Conservation (phyloP, 2,888 invertebrate genomes). For the Amphipoea oculea region DNA sequence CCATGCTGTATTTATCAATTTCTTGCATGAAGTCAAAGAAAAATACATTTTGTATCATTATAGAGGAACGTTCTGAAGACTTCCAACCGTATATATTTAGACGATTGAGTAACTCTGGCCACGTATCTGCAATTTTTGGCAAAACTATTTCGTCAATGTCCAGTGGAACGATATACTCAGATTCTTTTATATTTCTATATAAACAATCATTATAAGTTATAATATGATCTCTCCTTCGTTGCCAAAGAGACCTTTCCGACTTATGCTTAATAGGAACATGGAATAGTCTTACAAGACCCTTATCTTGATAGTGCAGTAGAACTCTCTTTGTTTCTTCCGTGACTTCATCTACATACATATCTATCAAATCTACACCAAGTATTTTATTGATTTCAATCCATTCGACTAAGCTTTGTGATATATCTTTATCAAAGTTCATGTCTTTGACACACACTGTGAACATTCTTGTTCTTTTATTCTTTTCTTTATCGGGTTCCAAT, state of each 20-base stretch:
- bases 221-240: constrained; percentile 93
- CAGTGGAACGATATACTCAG: constrained; percentile 92
- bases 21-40: constrained; percentile 91
- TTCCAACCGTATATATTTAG: constrained; percentile 84
- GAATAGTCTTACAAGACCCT: constrained; percentile 87
- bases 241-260: constrained; percentile 88
- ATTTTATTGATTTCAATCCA: constrained; percentile 93
- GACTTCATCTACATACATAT: constrained; percentile 92
- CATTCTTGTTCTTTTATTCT: constrained; percentile 74
- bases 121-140: constrained; percentile 91
- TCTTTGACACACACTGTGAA: constrained; percentile 94
- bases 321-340: constrained; percentile 89
- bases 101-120: constrained; percentile 90
- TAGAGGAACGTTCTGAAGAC: constrained; percentile 89
- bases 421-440: constrained; percentile 91
- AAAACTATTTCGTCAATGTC: constrained; percentile 94
- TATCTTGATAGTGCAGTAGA: constrained; percentile 89
- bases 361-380: constrained; percentile 92
- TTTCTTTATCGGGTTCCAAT: constrained; percentile 72
- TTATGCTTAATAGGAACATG: constrained; percentile 89
- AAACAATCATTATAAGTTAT: constrained; percentile 95
- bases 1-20: constrained; percentile 71
- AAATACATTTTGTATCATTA: constrained; percentile 92
- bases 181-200: constrained; percentile 92
- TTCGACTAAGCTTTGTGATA: constrained; percentile 91